Base-by-base conservation (phyloP, 1,140 invertebrate genomes). In the Drosophila punjabiensis region DNA sequence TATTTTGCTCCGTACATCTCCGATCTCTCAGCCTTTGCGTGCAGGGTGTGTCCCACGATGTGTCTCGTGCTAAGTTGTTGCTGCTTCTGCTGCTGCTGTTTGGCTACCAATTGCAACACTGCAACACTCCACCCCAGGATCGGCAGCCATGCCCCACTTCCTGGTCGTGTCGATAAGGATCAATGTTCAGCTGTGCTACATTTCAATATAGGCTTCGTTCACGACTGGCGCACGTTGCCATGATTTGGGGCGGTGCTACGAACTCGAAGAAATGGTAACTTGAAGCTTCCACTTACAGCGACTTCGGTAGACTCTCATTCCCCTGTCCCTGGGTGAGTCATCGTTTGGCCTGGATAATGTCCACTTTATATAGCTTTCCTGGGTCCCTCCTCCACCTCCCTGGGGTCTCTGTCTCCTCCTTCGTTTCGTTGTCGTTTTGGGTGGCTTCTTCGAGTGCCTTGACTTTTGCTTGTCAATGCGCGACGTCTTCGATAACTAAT, bases 401-500 rank as follows among this genome's bases (percentile, higher is more conserved):
- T 20, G 43, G 43, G 24, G 50, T 6, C 53, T 1, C 20, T 13
- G 2, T n/a, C 28, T 16, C 41, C 35, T 82, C 24, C 18, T 35
- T 53, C 30, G 33, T 48, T 50, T 78, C 35, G 48, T 43, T 64
- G 53, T 63, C 45, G 65, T 83, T 85, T 88, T 85, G 75, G 85
- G 81, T 85, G 81, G 77, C 69, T 90, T 73, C 67, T 78, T 69
- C 70, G 73, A 90, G 86, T 90, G 82, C 86, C 85, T 86, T 90
- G 86, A 90, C 86, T 90, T 90, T 76, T 82, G 86, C 79, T 90
- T 90, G 86, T 90, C 86, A 90, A 90, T 86, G 86, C 63, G 76
- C 86, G 86, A 86, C 79, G 86, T 82, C 86, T 82, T 90, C 82
- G 86, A 90, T 90, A 90, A 90, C 86, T 90, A 90, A 90, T 90